These are phyloP conservation scores for Sander vitreus DNA, from an alignment of 2,113 vertebrate species.

Conservation along the genomic window DNA sequence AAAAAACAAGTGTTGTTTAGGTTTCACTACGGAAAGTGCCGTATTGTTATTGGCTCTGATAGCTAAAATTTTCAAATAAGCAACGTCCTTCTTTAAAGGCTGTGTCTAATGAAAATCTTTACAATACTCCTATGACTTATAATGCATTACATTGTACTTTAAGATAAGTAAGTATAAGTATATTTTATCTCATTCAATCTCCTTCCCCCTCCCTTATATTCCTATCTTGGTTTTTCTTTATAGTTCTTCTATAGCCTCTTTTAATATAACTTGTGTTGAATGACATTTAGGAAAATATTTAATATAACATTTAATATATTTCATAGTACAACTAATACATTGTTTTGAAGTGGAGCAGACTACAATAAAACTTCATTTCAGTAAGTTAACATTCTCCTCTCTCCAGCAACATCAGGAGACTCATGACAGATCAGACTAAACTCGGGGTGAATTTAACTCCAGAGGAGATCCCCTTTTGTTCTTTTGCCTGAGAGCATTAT, in stretches of 20 bases:
- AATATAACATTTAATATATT: neutral
- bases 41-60: neutral
- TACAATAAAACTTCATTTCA: neutral
- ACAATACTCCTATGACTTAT: too few species aligned
- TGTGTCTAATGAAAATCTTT: too few species aligned
- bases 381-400: neutral
- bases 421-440: constrained; percentile 54
- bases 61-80: neutral
- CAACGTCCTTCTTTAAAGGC: neutral
- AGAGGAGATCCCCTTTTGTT: neutral
- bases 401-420: constrained; percentile 40
- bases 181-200: neutral
- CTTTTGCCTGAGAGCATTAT: neutral
- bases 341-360: neutral
- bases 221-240: too few species aligned
- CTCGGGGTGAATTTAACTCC: neutral
- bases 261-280: neutral
- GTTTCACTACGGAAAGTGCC: too few species aligned
- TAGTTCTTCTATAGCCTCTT: neutral
- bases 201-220: neutral
- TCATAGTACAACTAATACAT: neutral
- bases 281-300: neutral
- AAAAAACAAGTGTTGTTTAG: neutral
- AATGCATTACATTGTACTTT: neutral
- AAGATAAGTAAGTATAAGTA: neutral